Base-by-base conservation (phyloP, 2,113 vertebrate species). In the Egretta garzetta region DNA sequence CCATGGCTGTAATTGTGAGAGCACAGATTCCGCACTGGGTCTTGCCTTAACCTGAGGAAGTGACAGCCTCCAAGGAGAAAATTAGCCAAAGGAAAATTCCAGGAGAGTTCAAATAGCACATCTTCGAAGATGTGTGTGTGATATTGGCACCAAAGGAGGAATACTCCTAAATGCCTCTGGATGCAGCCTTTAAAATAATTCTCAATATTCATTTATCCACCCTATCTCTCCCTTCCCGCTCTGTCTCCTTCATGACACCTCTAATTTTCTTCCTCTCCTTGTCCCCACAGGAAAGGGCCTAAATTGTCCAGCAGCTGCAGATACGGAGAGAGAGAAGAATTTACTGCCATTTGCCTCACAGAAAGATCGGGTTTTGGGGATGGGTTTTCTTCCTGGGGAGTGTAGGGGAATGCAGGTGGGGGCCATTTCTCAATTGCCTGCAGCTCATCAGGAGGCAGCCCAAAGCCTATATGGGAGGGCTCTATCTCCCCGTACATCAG, bases 1-100 rank as follows among this genome's bases (percentile, higher is more conserved):
- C 11, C 18, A 4, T 1, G 21, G 47, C 24, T 66, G 18, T 12
- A 66, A 74, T 10, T 37, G 66, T 49, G 56, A 89, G 0, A 0
- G 60, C 55, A 55, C 20, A 56, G 21, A 79, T 72, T 80, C 70
- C 75, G 52, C 28, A 35, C 2, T 1, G 0, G 5, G 27, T 72
- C 73, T 39, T 77, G 53, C 52, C 75, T 86, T 85, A 84, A 50
- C 0, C 1, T 17, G 30, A 60, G 35, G 37, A 87, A 85, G 8
- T 2, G 8, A 87, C 37, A 85, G 35, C n/a, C 32, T 72, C 60
- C 15, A 41, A 79, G 33, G 24, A 79, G 30, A 55, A 84, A 79
- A 81, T 56, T 3, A 85, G n/a, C 43, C 49, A 70, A 50, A 62
- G 24, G 33, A 63, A 73, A 79, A 81, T 35, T 68, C 58, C 60